These are phyloP conservation scores for Craterocephalus amniculus DNA, from an alignment of 2,797 vertebrate genomes.

Conservation along the genomic window DNA sequence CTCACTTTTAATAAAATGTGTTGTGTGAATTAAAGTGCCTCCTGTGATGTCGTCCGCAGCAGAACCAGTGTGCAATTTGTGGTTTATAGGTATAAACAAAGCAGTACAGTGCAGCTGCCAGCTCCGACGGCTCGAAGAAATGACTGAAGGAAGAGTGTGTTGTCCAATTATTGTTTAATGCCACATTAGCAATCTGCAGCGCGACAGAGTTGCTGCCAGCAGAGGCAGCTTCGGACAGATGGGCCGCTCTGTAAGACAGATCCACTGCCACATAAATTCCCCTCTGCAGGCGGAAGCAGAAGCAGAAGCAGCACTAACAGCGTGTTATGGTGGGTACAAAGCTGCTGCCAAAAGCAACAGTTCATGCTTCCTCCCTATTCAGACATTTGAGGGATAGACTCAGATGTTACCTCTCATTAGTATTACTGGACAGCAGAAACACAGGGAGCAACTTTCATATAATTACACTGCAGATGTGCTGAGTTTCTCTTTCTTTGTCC, in stretches of 20 bases:
- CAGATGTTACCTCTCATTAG: conserved; percentile 73
- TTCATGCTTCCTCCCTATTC: conserved; percentile 69
- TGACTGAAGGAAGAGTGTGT: conserved; percentile 67
- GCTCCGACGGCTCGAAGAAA: conserved; percentile 64
- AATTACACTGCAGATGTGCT: conserved; percentile 50
- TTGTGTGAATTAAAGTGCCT: conserved; percentile 8
- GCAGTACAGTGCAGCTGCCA: conserved; percentile 59
- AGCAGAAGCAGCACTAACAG: conserved; percentile 72
- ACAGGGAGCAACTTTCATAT: conserved; percentile 33
- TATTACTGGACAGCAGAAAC: conserved; percentile 40
- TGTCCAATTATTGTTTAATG: conserved; percentile 79
- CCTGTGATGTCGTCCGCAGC: conserved; percentile 5
- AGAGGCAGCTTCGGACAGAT: conserved; percentile 80
- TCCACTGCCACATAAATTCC: conserved; percentile 85
- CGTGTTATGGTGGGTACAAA: conserved; percentile 70
- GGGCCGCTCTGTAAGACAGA: conserved; percentile 78
- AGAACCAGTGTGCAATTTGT: conserved; percentile 29
- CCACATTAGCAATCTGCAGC: conserved; percentile 85
- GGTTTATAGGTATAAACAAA: conserved; percentile 42
- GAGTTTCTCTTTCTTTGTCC: conserved; percentile 12
- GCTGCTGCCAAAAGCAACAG: conserved; percentile 77
- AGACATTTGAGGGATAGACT: conserved; percentile 68
- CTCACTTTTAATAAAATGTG: conserved; percentile 15
- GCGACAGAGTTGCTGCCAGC: conserved; percentile 73
- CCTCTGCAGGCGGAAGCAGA: conserved; percentile 69